These are phyloP conservation scores for Eubucco bourcierii DNA, from an alignment of 2,113 vertebrate genomes.

Conservation along the genomic window DNA sequence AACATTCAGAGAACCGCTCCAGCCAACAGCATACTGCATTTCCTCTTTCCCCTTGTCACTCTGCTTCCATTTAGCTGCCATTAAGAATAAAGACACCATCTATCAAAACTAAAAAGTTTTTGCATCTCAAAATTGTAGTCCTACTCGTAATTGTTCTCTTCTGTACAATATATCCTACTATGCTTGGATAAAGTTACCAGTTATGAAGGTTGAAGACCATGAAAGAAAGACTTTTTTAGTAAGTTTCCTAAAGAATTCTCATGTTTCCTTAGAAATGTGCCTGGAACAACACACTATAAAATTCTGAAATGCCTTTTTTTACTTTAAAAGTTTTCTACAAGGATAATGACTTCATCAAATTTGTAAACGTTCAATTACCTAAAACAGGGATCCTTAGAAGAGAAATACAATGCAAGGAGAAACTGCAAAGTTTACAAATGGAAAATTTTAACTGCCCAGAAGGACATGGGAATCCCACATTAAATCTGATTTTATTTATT, in stretches of 20 bases:
- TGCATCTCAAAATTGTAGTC: not conserved
- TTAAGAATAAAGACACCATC: not conserved
- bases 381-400: not conserved
- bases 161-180: not conserved
- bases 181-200: not conserved
- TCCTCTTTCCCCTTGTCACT: slow-evolving; percentile 89
- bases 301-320: not conserved
- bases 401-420: not conserved
- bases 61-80: slow-evolving; percentile 92
- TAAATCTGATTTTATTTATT: not conserved
- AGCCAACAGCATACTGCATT: slow-evolving; percentile 92
- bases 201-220: not conserved
- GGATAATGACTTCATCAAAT: not conserved
- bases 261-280: not conserved
- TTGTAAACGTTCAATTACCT: not conserved
- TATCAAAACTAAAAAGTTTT: not conserved
- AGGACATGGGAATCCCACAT: not conserved
- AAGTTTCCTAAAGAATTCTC: not conserved
- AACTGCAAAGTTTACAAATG: not conserved
- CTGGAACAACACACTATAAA: not conserved
- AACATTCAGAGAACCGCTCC: slow-evolving; percentile 87
- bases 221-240: not conserved
- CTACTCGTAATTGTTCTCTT: not conserved
- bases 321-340: not conserved
- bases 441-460: not conserved